Evolutionary conservation across 2,113 vertebrate genomes (phyloP), one percentile per base, ranked within the genome.

Genomic region (Xyliphius kryptos): DNA sequence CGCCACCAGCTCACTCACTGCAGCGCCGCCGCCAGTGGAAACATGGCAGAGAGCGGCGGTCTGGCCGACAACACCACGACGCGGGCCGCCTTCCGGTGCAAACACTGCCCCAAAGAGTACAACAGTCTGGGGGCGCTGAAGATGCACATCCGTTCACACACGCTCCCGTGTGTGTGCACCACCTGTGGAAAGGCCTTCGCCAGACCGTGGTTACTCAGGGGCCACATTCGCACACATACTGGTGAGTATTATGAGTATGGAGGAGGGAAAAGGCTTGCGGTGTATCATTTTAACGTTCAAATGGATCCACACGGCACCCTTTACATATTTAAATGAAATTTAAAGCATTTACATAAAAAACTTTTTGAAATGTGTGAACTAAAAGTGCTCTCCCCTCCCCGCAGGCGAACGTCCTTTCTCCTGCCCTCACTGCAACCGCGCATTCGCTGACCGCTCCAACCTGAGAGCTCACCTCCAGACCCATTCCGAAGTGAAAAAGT

Each of bases 101-200:
- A 97, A 70, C 91, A 96, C 84, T 98, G 96, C 61, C 88, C 91
- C 64, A 97, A 97, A 86, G 92, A 97, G 60, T 98, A 98, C 62
- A 87, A 88, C 78, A 98, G 96, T 79, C 82, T 98, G 76, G 95
- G 96, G 1, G 95, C 96, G 22, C 85, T 98, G 63, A 98, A 98
- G 87, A 98, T 98, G 96, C 96, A 98, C 85, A 97, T 98, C 76
- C 90, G 96, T 55, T 97, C 94, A 50, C 96, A 98, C 85, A 98
- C 96, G 0, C 87, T 98, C 71, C 96, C 96, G 49, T 98, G 96
- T 0, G 94, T 98, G 41, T 98, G 96, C n/a, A 85, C 85, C 61
- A 97, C 94, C 65, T 98, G 96, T 0, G 95, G 96, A 46, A 98
- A 98, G 80, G 95, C 96, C 49, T 98, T 98, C 82, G 97, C 95